Evolutionary conservation across 1,140 invertebrate genomes (phyloP).

Genomic region (Drosophila arawakana): DNA sequence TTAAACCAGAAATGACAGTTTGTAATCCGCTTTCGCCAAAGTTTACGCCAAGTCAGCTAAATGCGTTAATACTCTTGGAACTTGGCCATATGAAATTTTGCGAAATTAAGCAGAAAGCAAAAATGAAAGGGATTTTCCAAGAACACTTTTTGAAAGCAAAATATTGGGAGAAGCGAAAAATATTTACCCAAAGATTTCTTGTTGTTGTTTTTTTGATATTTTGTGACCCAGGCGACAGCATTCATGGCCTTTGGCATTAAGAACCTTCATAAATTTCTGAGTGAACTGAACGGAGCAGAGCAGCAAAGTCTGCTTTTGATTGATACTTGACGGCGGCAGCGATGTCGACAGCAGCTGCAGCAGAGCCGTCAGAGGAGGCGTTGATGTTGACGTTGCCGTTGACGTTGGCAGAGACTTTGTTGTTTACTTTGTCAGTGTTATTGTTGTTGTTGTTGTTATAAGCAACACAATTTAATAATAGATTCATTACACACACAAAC

Average conservation of each 20-base stretch:
- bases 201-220: conserved; percentile 63
- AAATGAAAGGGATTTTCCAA: background rate
- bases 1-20: conserved; percentile 18
- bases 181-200: conserved; percentile 43
- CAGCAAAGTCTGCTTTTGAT: conserved; percentile 72
- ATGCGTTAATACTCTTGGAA: background rate
- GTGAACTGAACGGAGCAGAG: conserved; percentile 39
- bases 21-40: conserved; percentile 15
- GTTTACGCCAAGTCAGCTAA: conserved; percentile 8
- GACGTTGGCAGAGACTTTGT: conserved; percentile 51
- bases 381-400: conserved; percentile 14
- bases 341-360: conserved; percentile 7
- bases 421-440: conserved; percentile 42
- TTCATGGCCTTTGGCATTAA: conserved; percentile 79
- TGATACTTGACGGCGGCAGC: conserved; percentile 67
- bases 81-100: background rate
- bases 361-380: conserved; percentile 11
- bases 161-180: conserved; percentile 33
- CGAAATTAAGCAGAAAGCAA: conserved; percentile 12
- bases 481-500: conserved; percentile 72
- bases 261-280: conserved; percentile 79
- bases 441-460: conserved; percentile 63
- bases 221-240: conserved; percentile 68
- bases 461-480: conserved; percentile 82
- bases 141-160: conserved; percentile 12